phyloP scores from a whole-genome alignment of 37 sponge, comb jelly and placozoan species.

The Geodia barretti region DNA sequence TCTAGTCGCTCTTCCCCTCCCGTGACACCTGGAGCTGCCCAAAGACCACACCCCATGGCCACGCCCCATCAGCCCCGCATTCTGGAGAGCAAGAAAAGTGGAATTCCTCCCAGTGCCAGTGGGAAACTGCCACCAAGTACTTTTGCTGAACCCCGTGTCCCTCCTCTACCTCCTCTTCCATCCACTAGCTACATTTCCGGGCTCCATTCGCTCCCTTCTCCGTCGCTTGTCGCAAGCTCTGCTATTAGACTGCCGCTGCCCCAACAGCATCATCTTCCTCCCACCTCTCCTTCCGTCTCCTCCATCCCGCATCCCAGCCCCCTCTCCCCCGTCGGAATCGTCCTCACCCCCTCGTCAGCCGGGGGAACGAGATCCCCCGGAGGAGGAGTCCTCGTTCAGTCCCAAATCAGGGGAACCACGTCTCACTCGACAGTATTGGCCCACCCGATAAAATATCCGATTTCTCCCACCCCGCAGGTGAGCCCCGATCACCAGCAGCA shows the following conservation, averaged over 20 bases:
- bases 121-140: too few relatives aligned
- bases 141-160: not conserved
- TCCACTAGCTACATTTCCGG: too few relatives aligned
- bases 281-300: not conserved
- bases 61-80: not conserved
- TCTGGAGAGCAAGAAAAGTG: too few relatives aligned
- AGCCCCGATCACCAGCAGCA: not conserved
- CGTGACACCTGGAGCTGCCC: not conserved
- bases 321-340: not conserved
- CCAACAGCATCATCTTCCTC: too few relatives aligned
- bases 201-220: too few relatives aligned
- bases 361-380: not conserved
- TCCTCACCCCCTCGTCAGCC: not conserved
- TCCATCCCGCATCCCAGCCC: not conserved
- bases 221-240: not conserved
- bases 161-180: not conserved
- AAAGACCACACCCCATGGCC: not conserved
- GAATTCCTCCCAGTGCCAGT: not conserved
- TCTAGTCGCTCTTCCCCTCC: not conserved
- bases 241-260: not conserved
- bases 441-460: conserved; percentile 36
- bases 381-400: not conserved
- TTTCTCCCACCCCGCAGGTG: conserved; percentile 8
- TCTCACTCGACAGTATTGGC: conserved; percentile 46
- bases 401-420: not conserved